A percentile compares a stretch with the other conserved stretches of the same genome.
These are phyloP conservation scores for Sigmodon hispidus DNA, from an alignment of 2,113 vertebrate genomes.

Conservation along the genomic window DNA sequence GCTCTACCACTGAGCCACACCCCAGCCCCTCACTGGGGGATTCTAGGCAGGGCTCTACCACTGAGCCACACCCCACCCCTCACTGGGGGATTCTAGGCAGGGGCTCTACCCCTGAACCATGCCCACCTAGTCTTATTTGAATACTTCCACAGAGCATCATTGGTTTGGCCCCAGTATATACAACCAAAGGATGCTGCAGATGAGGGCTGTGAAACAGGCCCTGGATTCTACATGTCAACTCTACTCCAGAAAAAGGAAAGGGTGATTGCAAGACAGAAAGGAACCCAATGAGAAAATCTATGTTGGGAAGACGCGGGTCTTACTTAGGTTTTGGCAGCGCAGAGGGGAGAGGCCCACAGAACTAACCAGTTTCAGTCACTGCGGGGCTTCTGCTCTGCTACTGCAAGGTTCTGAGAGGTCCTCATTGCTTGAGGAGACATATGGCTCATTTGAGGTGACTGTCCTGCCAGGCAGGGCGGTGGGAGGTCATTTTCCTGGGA, in stretches of 20 bases:
- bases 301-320: neutral
- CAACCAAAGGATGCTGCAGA: neutral
- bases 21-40: neutral
- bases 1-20: neutral
- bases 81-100: neutral
- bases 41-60: neutral
- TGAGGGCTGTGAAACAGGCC: neutral
- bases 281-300: neutral
- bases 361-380: neutral
- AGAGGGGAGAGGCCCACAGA: neutral
- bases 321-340: neutral
- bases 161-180: neutral
- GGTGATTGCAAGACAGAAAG: neutral
- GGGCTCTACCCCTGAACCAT: neutral
- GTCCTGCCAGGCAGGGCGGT: neutral
- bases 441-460: neutral
- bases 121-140: neutral
- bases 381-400: neutral
- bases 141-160: neutral
- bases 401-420: neutral
- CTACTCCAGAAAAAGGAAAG: neutral
- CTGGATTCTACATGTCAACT: neutral
- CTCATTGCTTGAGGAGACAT: neutral
- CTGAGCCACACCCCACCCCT: neutral
- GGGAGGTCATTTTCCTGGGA: neutral